A percentile compares a stretch with the other conserved stretches of the same genome.
phyloP scores from a whole-genome alignment of 2,888 invertebrate species.

The Sarcophaga caerulescens region DNA sequence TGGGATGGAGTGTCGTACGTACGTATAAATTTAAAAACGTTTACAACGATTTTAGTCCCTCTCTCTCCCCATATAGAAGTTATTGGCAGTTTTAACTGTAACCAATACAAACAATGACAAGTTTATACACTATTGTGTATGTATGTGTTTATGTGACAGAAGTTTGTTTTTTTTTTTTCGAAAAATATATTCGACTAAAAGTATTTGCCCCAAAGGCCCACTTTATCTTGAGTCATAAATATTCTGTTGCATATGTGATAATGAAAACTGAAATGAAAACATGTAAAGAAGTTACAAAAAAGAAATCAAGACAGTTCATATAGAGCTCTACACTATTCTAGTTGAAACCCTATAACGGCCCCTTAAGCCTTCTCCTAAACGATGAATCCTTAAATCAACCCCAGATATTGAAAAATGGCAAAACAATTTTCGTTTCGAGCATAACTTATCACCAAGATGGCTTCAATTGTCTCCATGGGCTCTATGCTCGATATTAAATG shows the following conservation, averaged over 20 bases:
- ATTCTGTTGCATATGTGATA: constrained; percentile 57
- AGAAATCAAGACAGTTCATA: constrained; percentile 26
- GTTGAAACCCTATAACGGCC: too few relatives aligned
- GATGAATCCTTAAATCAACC: too few relatives aligned
- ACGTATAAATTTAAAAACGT: neutral
- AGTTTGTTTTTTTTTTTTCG: constrained; percentile 19
- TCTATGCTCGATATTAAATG: too few relatives aligned
- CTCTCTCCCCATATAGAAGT: constrained; percentile 18
- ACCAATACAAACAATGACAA: constrained; percentile 1
- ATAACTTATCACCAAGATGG: too few relatives aligned
- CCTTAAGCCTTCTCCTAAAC: too few relatives aligned
- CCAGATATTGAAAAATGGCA: too few relatives aligned
- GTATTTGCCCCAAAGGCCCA: constrained; percentile 69
- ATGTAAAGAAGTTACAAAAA: neutral
- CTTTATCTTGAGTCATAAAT: constrained; percentile 71
- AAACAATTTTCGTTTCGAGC: too few relatives aligned
- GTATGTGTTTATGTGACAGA: neutral
- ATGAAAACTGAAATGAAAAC: constrained; percentile 34
- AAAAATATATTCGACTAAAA: too few relatives aligned
- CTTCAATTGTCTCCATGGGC: too few relatives aligned
- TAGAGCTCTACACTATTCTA: too few relatives aligned
- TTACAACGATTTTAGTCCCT: constrained; percentile 20
- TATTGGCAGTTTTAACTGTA: constrained; percentile 31
- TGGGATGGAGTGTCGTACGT: neutral
- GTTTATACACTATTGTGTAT: neutral